Conservation (phyloP, 2,797 vertebrate species). For the Oreochromis grahami region DNA sequence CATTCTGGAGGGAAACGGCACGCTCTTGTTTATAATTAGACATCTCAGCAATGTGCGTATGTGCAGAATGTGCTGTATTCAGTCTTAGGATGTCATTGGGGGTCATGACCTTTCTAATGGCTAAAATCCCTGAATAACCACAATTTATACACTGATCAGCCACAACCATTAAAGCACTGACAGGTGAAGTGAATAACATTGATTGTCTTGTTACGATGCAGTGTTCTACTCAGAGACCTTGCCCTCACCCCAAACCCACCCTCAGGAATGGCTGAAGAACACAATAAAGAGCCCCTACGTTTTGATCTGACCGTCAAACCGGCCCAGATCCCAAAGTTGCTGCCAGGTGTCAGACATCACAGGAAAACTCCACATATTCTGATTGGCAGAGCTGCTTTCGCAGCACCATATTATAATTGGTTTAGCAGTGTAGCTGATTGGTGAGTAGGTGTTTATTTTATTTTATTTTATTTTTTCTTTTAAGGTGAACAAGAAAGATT, state of each 20-base stretch:
- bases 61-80: background rate
- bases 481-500: background rate
- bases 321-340: background rate
- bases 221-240: background rate
- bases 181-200: background rate
- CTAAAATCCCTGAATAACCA: background rate
- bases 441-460: background rate
- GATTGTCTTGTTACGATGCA: background rate
- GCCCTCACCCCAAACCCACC: background rate
- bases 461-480: background rate
- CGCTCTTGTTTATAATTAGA: background rate
- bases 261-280: background rate
- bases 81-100: background rate
- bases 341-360: background rate
- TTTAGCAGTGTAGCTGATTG: background rate
- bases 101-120: conserved; percentile 40
- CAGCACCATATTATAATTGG: background rate
- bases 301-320: background rate
- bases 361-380: background rate
- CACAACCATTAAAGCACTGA: background rate
- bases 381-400: background rate
- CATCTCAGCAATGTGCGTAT: background rate
- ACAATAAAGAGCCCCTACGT: background rate
- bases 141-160: background rate
- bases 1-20: conserved; percentile 36